Evolutionary conservation across 2,888 invertebrate species (phyloP).

Genomic region (Cistogaster globosa): DNA sequence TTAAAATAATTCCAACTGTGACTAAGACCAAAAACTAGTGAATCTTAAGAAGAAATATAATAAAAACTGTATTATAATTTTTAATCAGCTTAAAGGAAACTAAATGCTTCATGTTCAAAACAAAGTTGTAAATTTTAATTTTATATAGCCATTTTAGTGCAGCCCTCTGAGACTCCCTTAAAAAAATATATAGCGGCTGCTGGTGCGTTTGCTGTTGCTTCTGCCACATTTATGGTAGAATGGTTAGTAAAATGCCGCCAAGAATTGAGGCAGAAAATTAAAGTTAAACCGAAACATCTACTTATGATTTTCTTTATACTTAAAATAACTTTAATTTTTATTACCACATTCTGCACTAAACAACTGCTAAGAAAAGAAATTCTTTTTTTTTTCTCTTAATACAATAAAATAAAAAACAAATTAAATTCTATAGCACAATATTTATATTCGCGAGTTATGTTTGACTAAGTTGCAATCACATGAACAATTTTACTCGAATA

Average conservation of each 20-base stretch:
- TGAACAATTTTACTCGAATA: slow-evolving; percentile 18
- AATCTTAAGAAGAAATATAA: slow-evolving; percentile 17
- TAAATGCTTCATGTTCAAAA: slow-evolving; percentile 71
- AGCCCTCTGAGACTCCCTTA: slow-evolving; percentile 27
- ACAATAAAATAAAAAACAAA: slow-evolving; percentile 56
- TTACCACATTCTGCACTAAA: slow-evolving; percentile 36
- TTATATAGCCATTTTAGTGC: slow-evolving; percentile 72
- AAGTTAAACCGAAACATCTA: slow-evolving; percentile 47
- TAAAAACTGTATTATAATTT: slow-evolving; percentile 26
- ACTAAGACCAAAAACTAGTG: slow-evolving; percentile 45
- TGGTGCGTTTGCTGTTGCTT: neutral
- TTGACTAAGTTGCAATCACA: slow-evolving; percentile 58
- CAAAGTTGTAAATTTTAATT: slow-evolving; percentile 81
- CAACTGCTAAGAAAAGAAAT: neutral
- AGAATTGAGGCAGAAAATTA: slow-evolving; percentile 63
- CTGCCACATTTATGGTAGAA: slow-evolving; percentile 5
- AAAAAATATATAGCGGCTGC: slow-evolving; percentile 3
- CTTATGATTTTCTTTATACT: slow-evolving; percentile 53
- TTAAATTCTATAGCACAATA: slow-evolving; percentile 48
- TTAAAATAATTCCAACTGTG: slow-evolving; percentile 65
- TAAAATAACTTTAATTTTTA: slow-evolving; percentile 68
- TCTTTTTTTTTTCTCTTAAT: neutral
- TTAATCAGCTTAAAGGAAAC: slow-evolving; percentile 63
- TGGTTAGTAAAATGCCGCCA: slow-evolving; percentile 38
- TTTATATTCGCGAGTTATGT: slow-evolving; percentile 24